Base-by-base conservation (phyloP, 2,888 invertebrate genomes). In the Venustoraphidia nigricollis region DNA sequence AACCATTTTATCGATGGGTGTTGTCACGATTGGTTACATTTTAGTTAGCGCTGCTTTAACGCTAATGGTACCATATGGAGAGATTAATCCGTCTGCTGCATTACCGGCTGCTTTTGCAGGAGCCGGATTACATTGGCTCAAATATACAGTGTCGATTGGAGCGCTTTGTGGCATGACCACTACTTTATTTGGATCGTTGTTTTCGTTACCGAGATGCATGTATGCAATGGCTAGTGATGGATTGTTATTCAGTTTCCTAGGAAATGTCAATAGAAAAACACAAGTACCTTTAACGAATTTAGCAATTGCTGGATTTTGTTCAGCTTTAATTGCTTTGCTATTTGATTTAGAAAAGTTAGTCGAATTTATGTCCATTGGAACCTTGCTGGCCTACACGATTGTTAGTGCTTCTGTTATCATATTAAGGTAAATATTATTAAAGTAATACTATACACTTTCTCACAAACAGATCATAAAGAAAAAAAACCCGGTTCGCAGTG, bases 331-430 rank as follows among this genome's bases (percentile, higher is more conserved):
- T 53, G 91, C 93, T 5, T 66, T 93, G 39, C 63, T 92, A 37
- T 88, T 93, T 59, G 92, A 94, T 66, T 73, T 94, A 55, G 82
- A 88, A 56, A 90, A 90, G 55, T 70, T 94, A 40, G 91, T 94
- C 0, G 92, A 94, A 62, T 92, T 94, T 62, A 91, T 94, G 89
- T 92, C 92, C 2, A 93, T 94, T 59, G 89, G 89, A 0, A 90
- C 89, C 0, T 70, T 91, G 45, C 65, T 90, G 56, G 90, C 91
- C 0, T 93, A 93, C 62, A 91, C 91, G 2, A 90, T 93, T 53
- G 93, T 94, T 3, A 89, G 91, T 53, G 89, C 89, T 10, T 84
- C 87, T 52, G 88, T 93, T 8, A 88, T 94, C 47, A 83, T 93
- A 44, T 68, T 93, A 47, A 75, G 92, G 43, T 92, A 92, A 60